Percentiles rank a stretch among this genome's conserved stretches.
These are phyloP conservation scores for Thunnus maccoyii DNA, from an alignment of 2,113 vertebrate species.

Conservation along the genomic window DNA sequence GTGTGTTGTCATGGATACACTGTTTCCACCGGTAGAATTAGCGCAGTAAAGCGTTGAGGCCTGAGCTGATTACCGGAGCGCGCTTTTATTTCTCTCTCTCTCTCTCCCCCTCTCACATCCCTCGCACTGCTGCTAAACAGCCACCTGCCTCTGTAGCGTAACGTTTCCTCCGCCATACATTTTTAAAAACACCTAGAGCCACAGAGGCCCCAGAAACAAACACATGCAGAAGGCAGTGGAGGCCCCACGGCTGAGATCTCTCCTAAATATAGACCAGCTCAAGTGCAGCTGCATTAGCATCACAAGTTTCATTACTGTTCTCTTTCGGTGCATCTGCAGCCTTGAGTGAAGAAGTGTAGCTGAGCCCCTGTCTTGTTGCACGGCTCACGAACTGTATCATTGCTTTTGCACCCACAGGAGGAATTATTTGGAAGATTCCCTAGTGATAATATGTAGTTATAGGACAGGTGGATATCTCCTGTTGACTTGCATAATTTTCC, in stretches of 20 bases:
- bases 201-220: conserved; percentile 58
- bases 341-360: conserved; percentile 12
- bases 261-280: conserved; percentile 74
- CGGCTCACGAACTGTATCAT: conserved; percentile 5
- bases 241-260: conserved; percentile 61
- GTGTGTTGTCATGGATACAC: conserved; percentile 82
- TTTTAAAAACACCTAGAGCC: conserved; percentile 65
- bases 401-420: conserved; percentile 10
- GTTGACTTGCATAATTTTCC: background rate
- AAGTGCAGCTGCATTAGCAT: conserved; percentile 71
- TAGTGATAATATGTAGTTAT: background rate
- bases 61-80: conserved; percentile 65
- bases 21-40: conserved; percentile 70
- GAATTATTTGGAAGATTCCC: background rate
- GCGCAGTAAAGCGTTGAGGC: conserved; percentile 68
- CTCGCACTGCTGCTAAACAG: conserved; percentile 52
- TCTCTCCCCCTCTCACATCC: conserved; percentile 37
- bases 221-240: conserved; percentile 46
- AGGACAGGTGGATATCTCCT: background rate
- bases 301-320: conserved; percentile 64
- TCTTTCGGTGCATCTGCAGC: conserved; percentile 47
- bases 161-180: conserved; percentile 66
- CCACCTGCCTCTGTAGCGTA: conserved; percentile 67
- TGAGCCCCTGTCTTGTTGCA: background rate
- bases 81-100: conserved; percentile 37